Evolutionary conservation across 2,888 invertebrate genomes (phyloP), one percentile per base, ranked within the genome.

Genomic region (Agrilus mali): DNA sequence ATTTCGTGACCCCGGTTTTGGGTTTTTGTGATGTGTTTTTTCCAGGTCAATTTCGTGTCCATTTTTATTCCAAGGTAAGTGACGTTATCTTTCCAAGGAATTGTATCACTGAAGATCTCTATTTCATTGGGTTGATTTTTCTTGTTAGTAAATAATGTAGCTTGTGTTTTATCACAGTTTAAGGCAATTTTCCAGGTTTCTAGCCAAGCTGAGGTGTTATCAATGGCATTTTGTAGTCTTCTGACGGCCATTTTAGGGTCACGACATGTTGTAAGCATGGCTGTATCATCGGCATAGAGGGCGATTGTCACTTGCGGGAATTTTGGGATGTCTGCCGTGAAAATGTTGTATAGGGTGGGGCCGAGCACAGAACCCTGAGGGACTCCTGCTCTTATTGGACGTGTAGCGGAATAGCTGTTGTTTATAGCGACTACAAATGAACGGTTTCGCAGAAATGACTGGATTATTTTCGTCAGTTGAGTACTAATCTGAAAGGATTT

Each of bases 281-380:
- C 40, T 6, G 46, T 46, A 15, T 46, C 43, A 31, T 46, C 43
- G 3, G 43, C 46, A 32, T 38, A 46, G 10, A 34, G 22, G 12
- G 38, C 36, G 3, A 38, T 17, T 12, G 13, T 7, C 5, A 35
- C 17, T 7, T 38, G 20, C 12, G 12, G 2, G 10, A 15, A 7
- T 13, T 7, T 12, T 8, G 47, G 44, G 2, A 47, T 32, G 34
- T 47, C 47, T 8, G 15, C n/a, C 2, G 31, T 44, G 27, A n/a
- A 46, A 2, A 46, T 20, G 7, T 13, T 39, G 31, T 40, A 54
- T 7, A 53, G 33, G 2, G 41, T 46, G 2, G 50, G 49, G 31
- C 46, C 47, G 0, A 51, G 33, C 10, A 49, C 41, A 7, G 48
- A 47, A 1, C 52, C 51, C 38, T 53, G 49, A 13, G 53, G 48